A percentile compares a stretch with the other conserved stretches of the same genome.
phyloP scores from a whole-genome alignment of 2,797 vertebrate genomes.

The Liparis tanakae region DNA sequence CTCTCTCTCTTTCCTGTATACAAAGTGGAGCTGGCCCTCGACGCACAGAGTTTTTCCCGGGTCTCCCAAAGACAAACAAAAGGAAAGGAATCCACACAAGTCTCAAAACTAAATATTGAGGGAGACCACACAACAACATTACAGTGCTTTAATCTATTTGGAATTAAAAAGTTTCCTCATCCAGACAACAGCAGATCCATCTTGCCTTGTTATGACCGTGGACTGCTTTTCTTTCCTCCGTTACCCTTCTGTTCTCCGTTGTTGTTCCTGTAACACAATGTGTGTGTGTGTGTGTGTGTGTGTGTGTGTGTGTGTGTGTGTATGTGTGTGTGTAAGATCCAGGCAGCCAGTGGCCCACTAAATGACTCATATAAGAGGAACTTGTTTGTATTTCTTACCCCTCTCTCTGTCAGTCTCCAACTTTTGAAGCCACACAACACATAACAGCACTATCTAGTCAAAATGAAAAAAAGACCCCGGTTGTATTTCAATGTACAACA shows the following conservation, averaged over 20 bases:
- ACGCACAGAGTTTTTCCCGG: constrained; percentile 66
- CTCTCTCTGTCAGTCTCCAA: constrained; percentile 15
- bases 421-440: constrained; percentile 42
- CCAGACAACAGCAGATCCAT: constrained; percentile 78
- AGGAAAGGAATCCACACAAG: constrained; percentile 71
- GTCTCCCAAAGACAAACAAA: constrained; percentile 81
- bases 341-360: constrained; percentile 59
- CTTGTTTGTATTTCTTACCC: constrained; percentile 54
- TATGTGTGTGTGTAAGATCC: constrained; percentile 46
- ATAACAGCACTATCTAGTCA: constrained; percentile 29
- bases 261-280: constrained; percentile 76
- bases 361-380: constrained; percentile 55
- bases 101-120: constrained; percentile 78
- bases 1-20: constrained; percentile 67
- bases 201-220: constrained; percentile 72
- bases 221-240: constrained; percentile 50
- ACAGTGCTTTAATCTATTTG: constrained; percentile 80
- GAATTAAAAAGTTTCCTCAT: constrained; percentile 79
- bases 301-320: constrained; percentile 22
- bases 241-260: constrained; percentile 63
- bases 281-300: constrained; percentile 56
- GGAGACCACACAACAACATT: constrained; percentile 85
- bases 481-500: constrained; percentile 39
- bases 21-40: constrained; percentile 66
- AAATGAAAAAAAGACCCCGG: constrained; percentile 37